Evolutionary conservation across 2,797 vertebrate genomes (phyloP).

Genomic region (Hippoglossus hippoglossus): DNA sequence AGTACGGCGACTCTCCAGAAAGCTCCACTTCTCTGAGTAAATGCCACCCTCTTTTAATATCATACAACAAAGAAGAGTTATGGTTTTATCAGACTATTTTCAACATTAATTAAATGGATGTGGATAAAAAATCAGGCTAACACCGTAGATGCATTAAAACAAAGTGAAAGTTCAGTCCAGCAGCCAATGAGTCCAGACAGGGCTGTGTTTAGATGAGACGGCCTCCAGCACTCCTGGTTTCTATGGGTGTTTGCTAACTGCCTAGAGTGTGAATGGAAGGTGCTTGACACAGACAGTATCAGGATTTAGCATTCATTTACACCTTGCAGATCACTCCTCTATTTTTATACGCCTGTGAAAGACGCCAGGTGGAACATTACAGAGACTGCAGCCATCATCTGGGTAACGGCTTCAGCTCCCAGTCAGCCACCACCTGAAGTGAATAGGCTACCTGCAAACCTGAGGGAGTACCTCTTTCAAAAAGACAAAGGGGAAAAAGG

Average conservation of each 20-base stretch:
- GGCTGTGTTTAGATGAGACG: neutral
- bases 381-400: slow-evolving; percentile 55
- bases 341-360: slow-evolving; percentile 48
- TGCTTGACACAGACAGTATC: slow-evolving; percentile 44
- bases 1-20: no score
- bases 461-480: slow-evolving; percentile 4
- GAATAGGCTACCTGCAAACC: slow-evolving; percentile 16
- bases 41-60: neutral
- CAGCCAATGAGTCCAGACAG: slow-evolving; percentile 9
- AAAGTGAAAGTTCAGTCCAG: slow-evolving; percentile 2
- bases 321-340: slow-evolving; percentile 45
- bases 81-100: neutral
- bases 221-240: slow-evolving; percentile 26
- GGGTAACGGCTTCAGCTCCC: slow-evolving; percentile 45
- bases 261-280: slow-evolving; percentile 37
- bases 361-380: slow-evolving; percentile 27
- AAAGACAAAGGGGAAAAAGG: slow-evolving; percentile 9
- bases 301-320: slow-evolving; percentile 46
- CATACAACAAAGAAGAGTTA: neutral
- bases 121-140: no score
- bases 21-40: neutral
- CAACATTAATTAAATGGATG: neutral
- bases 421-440: slow-evolving; percentile 18
- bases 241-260: slow-evolving; percentile 9
- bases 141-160: no score